Evolutionary conservation across 2,888 invertebrate species (phyloP).

Genomic region (Chalcosyrphus nemorum): DNA sequence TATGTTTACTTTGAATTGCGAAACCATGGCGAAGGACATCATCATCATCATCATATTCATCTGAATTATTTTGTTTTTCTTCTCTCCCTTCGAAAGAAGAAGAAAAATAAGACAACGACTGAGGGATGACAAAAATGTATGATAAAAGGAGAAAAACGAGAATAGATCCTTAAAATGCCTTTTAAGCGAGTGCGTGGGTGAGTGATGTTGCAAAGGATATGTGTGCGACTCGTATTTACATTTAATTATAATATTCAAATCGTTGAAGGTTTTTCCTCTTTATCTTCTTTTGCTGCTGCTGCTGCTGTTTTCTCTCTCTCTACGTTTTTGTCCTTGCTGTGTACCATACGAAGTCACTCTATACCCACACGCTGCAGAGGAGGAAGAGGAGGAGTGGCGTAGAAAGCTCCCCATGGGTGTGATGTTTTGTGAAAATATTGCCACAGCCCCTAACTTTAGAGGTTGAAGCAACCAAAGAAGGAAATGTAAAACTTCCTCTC

Average conservation of each 20-base stretch:
- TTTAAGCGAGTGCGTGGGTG: not conserved
- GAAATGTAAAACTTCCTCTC: constrained; percentile 44
- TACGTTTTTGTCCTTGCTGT: not conserved
- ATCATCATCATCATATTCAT: constrained; percentile 32
- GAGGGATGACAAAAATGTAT: not conserved
- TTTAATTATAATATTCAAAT: constrained; percentile 72
- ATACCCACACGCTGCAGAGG: not conserved
- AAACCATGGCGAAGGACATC: constrained; percentile 39
- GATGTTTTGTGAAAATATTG: constrained; percentile 34
- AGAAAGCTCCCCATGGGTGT: constrained; percentile 1
- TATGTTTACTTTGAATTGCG: constrained; percentile 46
- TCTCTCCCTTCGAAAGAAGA: not conserved
- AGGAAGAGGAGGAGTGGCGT: not conserved
- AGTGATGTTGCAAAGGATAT: constrained; percentile 24
- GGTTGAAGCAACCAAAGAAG: not conserved
- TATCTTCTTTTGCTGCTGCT: not conserved
- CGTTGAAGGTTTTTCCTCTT: constrained; percentile 38
- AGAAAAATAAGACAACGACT: not conserved
- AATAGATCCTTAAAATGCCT: constrained; percentile 10
- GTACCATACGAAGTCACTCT: constrained; percentile 16
- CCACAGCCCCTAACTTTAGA: constrained; percentile 16
- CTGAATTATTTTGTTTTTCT: not conserved
- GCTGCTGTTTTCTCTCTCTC: too few species aligned
- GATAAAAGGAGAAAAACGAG: not conserved
- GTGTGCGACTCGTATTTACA: constrained; percentile 50